These are phyloP conservation scores for Cyanoliseus patagonus DNA, from an alignment of 2,113 vertebrate genomes.

Conservation along the genomic window DNA sequence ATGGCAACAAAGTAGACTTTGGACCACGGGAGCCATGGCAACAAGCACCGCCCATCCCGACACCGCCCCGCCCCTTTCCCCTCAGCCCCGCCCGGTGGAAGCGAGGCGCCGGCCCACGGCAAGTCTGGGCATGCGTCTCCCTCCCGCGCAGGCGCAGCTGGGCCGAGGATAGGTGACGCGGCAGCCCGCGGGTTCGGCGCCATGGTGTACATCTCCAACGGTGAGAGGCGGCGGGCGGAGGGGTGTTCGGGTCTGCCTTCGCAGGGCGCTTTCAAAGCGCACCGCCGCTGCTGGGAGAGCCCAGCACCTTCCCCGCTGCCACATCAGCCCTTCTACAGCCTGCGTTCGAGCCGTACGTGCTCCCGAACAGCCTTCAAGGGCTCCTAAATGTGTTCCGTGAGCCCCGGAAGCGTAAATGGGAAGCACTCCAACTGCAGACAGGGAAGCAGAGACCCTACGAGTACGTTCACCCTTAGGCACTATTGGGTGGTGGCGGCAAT, in stretches of 20 bases:
- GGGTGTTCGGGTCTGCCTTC: not conserved
- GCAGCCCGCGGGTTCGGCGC: not conserved
- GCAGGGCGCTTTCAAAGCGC: not conserved
- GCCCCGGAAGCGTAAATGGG: not conserved
- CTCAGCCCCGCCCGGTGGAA: not conserved
- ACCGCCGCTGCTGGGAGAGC: not conserved
- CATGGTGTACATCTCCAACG: slow-evolving; percentile 95
- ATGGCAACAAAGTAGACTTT: no score
- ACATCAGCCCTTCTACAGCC: not conserved
- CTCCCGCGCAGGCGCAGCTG: not conserved
- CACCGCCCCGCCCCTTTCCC: accelerated
- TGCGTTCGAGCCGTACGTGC: accelerated
- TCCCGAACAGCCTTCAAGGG: accelerated
- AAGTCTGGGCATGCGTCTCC: not conserved
- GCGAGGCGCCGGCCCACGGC: not conserved
- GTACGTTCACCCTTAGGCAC: accelerated
- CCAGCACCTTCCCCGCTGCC: not conserved
- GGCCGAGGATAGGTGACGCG: not conserved
- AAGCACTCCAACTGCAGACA: accelerated
- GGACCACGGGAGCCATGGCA: not conserved
- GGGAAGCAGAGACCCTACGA: accelerated
- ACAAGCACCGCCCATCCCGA: not conserved
- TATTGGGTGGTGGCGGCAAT: no score
- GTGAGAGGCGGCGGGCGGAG: slow-evolving; percentile 63
- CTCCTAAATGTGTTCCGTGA: not conserved